Conservation (phyloP, 2,797 vertebrate genomes). For the Tragopan temminckii region DNA sequence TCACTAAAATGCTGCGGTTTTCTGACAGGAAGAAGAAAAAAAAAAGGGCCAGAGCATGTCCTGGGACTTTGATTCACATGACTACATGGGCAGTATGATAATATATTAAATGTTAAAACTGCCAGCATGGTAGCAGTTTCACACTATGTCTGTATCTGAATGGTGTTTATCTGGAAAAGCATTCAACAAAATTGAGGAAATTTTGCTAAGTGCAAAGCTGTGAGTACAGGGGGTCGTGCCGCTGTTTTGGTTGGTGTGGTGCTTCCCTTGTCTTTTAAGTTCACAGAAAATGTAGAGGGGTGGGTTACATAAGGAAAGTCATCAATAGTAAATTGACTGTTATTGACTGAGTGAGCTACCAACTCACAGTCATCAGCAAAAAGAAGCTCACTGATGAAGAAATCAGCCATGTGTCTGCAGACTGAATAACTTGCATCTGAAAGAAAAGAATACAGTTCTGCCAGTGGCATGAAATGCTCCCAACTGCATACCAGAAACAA, state of each 20-base stretch:
- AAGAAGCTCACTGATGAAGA: slow-evolving; percentile 53
- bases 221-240: fast-evolving
- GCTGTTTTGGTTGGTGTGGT: background rate
- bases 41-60: background rate
- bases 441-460: slow-evolving; percentile 31
- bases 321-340: slow-evolving; percentile 50
- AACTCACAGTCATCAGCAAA: slow-evolving; percentile 55
- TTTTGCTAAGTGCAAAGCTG: background rate
- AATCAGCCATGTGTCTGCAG: slow-evolving; percentile 50
- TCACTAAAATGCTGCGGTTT: background rate
- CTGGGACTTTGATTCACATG: background rate
- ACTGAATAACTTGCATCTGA: slow-evolving; percentile 13
- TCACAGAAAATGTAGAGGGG: background rate
- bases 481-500: background rate
- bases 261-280: background rate
- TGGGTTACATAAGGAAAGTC: background rate
- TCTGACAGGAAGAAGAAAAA: background rate
- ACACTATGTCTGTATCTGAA: background rate
- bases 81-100: background rate
- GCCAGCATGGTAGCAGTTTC: background rate
- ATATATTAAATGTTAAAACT: background rate
- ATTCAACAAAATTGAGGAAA: background rate
- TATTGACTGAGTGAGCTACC: slow-evolving; percentile 53
- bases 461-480: background rate
- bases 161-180: background rate